phyloP scores from a whole-genome alignment of 2,888 invertebrate species.

The Leptogaster cylindrica region DNA sequence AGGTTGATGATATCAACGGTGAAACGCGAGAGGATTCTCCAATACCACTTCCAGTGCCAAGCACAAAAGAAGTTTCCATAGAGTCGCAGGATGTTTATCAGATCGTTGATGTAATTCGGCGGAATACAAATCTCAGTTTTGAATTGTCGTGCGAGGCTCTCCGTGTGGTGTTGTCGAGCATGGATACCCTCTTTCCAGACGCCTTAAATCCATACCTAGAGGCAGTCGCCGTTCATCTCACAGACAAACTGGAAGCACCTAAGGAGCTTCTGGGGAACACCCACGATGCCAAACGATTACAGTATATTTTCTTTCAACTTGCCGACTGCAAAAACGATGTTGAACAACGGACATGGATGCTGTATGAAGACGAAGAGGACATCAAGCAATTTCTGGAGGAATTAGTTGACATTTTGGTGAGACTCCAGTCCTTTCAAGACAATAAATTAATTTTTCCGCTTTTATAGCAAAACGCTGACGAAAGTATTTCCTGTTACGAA shows the following conservation, averaged over 20 bases:
- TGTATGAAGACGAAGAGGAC: conserved; percentile 90
- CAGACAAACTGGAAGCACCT: conserved; percentile 68
- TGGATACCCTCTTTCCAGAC: conserved; percentile 65
- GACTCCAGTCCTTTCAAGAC: conserved; percentile 34
- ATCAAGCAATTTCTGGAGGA: conserved; percentile 85
- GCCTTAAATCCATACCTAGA: conserved; percentile 68
- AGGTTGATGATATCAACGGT: background rate
- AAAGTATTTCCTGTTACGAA: conserved; percentile 83
- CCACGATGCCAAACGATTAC: conserved; percentile 82
- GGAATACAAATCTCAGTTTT: conserved; percentile 84
- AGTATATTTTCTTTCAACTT: conserved; percentile 81
- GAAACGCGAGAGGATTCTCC: background rate
- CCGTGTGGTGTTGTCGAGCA: conserved; percentile 72
- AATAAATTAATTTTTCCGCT: background rate
- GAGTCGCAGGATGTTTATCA: conserved; percentile 70
- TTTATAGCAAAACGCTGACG: conserved; percentile 87
- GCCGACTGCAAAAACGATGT: conserved; percentile 92
- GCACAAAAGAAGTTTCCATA: conserved; percentile 45
- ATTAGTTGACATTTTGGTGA: conserved; percentile 81
- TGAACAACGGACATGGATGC: conserved; percentile 93
- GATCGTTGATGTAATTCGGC: conserved; percentile 79
- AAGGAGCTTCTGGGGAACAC: conserved; percentile 72
- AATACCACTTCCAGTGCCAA: background rate
- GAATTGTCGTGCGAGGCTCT: conserved; percentile 85
- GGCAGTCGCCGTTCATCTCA: conserved; percentile 68